phyloP scores from a whole-genome alignment of 2,888 invertebrate genomes.

The Callimorpha dominula region DNA sequence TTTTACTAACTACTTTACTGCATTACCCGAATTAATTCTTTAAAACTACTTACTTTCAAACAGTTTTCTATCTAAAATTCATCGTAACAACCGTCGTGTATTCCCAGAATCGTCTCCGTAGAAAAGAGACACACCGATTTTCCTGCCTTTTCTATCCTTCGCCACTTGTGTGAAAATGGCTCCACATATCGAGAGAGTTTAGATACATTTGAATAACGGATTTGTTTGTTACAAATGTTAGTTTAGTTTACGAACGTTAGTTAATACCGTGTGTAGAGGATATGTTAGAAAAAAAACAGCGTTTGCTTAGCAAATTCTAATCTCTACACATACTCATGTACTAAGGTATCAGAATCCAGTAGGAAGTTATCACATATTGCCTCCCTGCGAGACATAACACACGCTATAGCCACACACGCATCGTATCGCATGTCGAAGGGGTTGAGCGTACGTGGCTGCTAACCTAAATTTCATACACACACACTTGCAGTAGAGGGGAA shows the following conservation, averaged over 20 bases:
- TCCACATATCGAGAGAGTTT: conserved; percentile 53
- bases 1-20: too few species aligned
- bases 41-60: too few species aligned
- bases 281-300: conserved; percentile 81
- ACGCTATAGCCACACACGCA: conserved; percentile 80
- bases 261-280: conserved; percentile 61
- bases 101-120: conserved; percentile 47
- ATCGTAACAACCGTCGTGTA: conserved; percentile 47
- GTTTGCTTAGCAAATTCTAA: conserved; percentile 86
- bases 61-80: conserved; percentile 6
- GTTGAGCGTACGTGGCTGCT: conserved; percentile 74
- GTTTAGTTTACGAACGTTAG: conserved; percentile 60
- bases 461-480: conserved; percentile 70
- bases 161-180: conserved; percentile 59
- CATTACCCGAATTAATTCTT: too few species aligned
- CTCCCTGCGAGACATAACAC: conserved; percentile 75
- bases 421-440: conserved; percentile 78
- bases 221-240: conserved; percentile 53
- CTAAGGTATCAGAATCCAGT: conserved; percentile 73
- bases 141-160: conserved; percentile 52
- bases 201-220: conserved; percentile 55
- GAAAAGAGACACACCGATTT: conserved; percentile 49
- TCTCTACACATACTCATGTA: conserved; percentile 85
- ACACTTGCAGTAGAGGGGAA: conserved; percentile 54
- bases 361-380: conserved; percentile 77